Conservation (phyloP, 1,140 invertebrate species). For the Melanaphis sacchari region DNA sequence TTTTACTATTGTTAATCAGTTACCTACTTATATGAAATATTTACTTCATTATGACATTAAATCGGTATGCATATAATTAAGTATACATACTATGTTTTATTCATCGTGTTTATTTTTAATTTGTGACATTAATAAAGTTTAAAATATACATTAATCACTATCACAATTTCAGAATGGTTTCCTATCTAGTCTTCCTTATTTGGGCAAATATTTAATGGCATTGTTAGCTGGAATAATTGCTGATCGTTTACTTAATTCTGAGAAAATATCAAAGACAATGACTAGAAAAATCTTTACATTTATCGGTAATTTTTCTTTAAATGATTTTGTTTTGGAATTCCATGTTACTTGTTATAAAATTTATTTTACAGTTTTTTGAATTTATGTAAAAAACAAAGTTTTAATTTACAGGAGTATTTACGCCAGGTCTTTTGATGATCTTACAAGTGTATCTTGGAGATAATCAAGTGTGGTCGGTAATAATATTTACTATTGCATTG, state of each 20-base stretch:
- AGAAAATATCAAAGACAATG: slow-evolving; percentile 73
- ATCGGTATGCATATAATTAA: slow-evolving; percentile 69
- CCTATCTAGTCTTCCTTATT: slow-evolving; percentile 85
- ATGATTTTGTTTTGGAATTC: not conserved
- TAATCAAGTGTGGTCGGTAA: slow-evolving; percentile 73
- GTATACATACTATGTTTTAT: not conserved
- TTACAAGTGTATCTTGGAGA: slow-evolving; percentile 74
- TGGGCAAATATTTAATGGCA: slow-evolving; percentile 83
- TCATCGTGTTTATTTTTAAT: not conserved
- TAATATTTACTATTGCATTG: slow-evolving; percentile 77
- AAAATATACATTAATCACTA: not conserved
- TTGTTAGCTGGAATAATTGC: slow-evolving; percentile 73
- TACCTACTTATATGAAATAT: slow-evolving; percentile 93
- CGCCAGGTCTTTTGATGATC: slow-evolving; percentile 67
- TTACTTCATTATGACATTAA: slow-evolving; percentile 89
- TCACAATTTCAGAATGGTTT: slow-evolving; percentile 77
- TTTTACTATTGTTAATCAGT: slow-evolving; percentile 91
- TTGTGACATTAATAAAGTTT: slow-evolving; percentile 15
- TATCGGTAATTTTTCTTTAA: slow-evolving; percentile 47
- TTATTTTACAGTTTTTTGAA: not conserved
- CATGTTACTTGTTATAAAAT: not conserved
- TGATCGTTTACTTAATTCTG: slow-evolving; percentile 71
- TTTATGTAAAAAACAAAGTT: not conserved
- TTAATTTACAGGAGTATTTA: slow-evolving; percentile 46
- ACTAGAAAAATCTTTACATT: slow-evolving; percentile 75